Conservation (phyloP, 2,113 vertebrate genomes). For the Tautogolabrus adspersus region DNA sequence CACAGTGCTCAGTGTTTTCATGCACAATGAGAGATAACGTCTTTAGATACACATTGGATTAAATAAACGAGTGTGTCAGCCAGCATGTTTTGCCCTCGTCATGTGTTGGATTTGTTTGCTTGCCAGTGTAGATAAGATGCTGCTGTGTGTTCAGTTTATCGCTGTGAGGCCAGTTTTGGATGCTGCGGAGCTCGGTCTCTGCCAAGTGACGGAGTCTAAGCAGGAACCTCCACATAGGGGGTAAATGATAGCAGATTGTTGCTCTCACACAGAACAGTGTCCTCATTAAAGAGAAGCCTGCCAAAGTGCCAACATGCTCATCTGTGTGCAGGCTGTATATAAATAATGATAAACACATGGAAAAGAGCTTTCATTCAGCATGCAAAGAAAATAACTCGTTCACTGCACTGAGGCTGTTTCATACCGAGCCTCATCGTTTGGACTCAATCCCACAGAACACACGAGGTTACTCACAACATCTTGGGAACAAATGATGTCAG, state of each 20-base stretch:
- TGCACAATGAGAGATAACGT: background rate
- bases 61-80: background rate
- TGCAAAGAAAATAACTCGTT: background rate
- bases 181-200: constrained; percentile 26
- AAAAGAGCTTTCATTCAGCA: background rate
- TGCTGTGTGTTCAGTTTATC: constrained; percentile 28
- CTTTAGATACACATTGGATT: background rate
- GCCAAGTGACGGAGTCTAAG: constrained; percentile 51
- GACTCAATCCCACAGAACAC: background rate
- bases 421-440: background rate
- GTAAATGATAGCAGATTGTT: constrained; percentile 65
- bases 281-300: constrained; percentile 40
- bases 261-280: constrained; percentile 34
- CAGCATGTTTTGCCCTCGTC: constrained; percentile 29
- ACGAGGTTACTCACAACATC: too few species aligned
- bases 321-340: background rate
- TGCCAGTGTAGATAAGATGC: constrained; percentile 41
- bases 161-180: constrained; percentile 48
- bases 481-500: background rate
- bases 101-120: constrained; percentile 19
- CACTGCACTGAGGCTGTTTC: background rate
- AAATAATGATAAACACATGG: background rate
- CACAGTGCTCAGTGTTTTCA: background rate
- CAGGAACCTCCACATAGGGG: constrained; percentile 42
- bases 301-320: constrained; percentile 9